Base-by-base conservation (phyloP, 2,113 vertebrate species). In the Astatoreochromis straeleni region DNA sequence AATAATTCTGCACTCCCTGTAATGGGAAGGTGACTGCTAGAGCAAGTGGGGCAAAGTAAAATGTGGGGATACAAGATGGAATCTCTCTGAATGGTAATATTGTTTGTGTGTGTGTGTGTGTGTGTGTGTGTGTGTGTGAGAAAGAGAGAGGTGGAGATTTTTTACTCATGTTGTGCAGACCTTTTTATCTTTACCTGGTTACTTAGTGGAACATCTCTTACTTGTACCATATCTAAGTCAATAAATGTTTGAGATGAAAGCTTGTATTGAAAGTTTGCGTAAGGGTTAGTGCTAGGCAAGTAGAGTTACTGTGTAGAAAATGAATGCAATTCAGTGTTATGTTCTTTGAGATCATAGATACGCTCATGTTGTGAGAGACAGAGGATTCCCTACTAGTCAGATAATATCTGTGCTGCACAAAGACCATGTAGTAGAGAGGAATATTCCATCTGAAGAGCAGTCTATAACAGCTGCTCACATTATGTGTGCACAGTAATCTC, bases 1-100 rank as follows among this genome's bases (percentile, higher is more conserved):
- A 31, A 31, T 31, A 31, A 31, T 31, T 31, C 31, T 31, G 31
- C 31, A 31, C 31, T 31, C 31, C 31, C 31, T 31, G 31, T 31
- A 31, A 12, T 80, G 53, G 87, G 75, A 47, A 42, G 24, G 29
- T 47, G 80, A 51, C 13, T 54, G 12, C 26, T 54, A 38, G 26
- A 54, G 35, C 83, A 91, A 90, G 19, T 90, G 86, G 85, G 83
- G 75, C 88, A 82, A 75, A 6, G 38, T 85, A 40, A 40, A 70
- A 40, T 16, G 9, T 80, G 65, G 87, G 68, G 55, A 70, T 70
- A 65, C 65, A 75, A 91, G 87, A 82, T 85, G 90, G 78, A 84
- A 80, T 70, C 54, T 33, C 60, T 60, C 79, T 90, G 83, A 58
- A 85, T 82, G 10, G 35, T 38, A 38, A 12, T 13, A 5, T 13